A percentile compares a stretch with the other conserved stretches of the same genome.
These are phyloP conservation scores for Aphelenchoides besseyi DNA, from an alignment of 1,140 invertebrate genomes.

Conservation along the genomic window DNA sequence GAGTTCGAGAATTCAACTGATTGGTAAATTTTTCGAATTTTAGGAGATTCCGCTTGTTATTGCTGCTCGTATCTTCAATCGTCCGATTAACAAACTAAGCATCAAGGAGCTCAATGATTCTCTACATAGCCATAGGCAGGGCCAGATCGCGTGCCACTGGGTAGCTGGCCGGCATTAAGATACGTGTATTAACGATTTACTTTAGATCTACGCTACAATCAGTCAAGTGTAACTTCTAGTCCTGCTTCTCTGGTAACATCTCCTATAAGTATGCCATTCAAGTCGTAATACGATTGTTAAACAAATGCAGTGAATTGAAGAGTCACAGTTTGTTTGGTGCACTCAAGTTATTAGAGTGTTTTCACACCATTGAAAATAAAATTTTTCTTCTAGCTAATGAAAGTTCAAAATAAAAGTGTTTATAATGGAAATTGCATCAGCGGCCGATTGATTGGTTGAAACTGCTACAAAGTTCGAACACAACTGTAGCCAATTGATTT, in stretches of 20 bases:
- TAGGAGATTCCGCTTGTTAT: conserved; percentile 54
- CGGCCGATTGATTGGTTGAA: too few relatives aligned
- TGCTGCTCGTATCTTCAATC: conserved; percentile 51
- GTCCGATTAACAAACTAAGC: conserved; percentile 52
- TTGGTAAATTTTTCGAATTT: not conserved
- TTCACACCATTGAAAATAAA: too few relatives aligned
- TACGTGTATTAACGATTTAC: not conserved
- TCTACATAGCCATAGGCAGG: conserved; percentile 47
- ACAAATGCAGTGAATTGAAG: too few relatives aligned
- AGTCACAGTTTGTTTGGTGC: too few relatives aligned
- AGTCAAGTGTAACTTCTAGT: not conserved
- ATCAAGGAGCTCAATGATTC: conserved; percentile 50
- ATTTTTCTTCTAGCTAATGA: too few relatives aligned
- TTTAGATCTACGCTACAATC: not conserved
- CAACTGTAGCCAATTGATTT: too few relatives aligned
- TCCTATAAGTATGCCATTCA: too few relatives aligned
- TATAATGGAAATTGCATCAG: too few relatives aligned
- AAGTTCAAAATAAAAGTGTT: too few relatives aligned
- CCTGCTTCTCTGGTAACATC: not conserved
- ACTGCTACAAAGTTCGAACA: too few relatives aligned
- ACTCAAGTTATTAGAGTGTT: too few relatives aligned
- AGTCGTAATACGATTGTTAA: too few relatives aligned
- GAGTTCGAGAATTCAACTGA: conserved; percentile 25
- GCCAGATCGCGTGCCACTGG: conserved; percentile 55
- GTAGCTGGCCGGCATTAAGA: conserved; percentile 39